Base-by-base conservation (phyloP, 2,113 vertebrate genomes). In the Ptychochromis oligacanthus region DNA sequence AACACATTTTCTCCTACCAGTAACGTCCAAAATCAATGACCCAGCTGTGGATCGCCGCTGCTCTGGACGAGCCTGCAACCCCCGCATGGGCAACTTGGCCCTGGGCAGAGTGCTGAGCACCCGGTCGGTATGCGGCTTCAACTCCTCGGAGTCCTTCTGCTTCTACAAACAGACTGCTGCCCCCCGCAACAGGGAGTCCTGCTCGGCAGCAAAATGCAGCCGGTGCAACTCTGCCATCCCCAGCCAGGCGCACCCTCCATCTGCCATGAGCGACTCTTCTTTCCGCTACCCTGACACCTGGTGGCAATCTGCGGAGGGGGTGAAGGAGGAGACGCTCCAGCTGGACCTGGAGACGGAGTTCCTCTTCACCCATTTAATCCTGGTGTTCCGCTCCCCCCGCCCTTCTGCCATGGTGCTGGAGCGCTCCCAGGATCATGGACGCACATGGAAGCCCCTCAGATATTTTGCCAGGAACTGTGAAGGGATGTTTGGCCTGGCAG, bases 301-400 rank as follows among this genome's bases (percentile, higher is more conserved):
- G 98, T 99, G 98, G 98, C 98, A 99, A 92, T 98, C 98, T 0
- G 96, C 97, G 0, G 94, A 86, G 83, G 96, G 96, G 0, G 91
- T 92, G 9, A 58, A 88, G 56, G 88, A 55, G 2, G 98, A 99
- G 92, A 96, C 91, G 84, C 95, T 99, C 89, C 97, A 93, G 88
- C 90, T 99, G 88, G 96, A 99, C 91, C 90, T 99, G 92, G 98
- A 98, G 93, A 92, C 96, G 1, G 77, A 96, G 83, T 99, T 99
- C 94, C 97, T 98, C 93, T 97, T 99, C 91, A 99, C 98, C 2
- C 98, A 99, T 79, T 88, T 99, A 77, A 99, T 99, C 78, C 87
- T 99, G 93, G 97, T 99, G 85, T 99, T 99, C 91, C 97, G 96
- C 91, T 99, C 98, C 0, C 96, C 97, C 31, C 94, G 98, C 72